Evolutionary conservation across 2,113 vertebrate genomes (phyloP), one percentile per base, ranked within the genome.

Genomic region (Chaetodon auriga): DNA sequence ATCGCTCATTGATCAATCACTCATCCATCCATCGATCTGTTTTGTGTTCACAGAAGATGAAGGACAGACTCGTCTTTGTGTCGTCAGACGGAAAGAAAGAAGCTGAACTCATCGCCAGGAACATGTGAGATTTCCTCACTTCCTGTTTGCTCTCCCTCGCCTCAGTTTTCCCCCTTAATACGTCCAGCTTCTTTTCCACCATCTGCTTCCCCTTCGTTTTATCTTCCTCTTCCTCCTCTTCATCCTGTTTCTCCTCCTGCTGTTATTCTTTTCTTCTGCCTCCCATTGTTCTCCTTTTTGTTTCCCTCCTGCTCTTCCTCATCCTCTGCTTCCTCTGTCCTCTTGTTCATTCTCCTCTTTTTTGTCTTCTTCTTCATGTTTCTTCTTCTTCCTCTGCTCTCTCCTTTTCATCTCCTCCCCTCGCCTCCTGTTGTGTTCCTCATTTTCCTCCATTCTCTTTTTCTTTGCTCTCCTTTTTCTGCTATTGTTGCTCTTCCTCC

Each of bases 81-180:
- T 81, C 84, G 1, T 82, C 84, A 23, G 75, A 58, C 54, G 83
- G 78, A 36, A 71, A 68, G 7, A 35, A n/a, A 23, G 79, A 86
- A 0, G 79, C 84, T 2, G 62, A 68, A 5, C 38, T 63, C 62
- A 51, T 78, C 41, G 79, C 84, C 13, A 15, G 58, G 57, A 81
- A 69, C 25, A 0, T 79, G 84, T 79, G 0, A 65, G 49, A 55
- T 15, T 77, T 25, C 7, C 36, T 36, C 3, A 63, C n/a, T 19
- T 65, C 55, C 12, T 60, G 12, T 53, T 41, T 60, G 25, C 21
- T 54, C 19, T n/a, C 5, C 21, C 1, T 18, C 6, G 30, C 2
- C 11, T n/a, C 2, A 1, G 45, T 6, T 10, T 25, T 13, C n/a
- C 5, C 1, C 1, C n/a, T n/a, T n/a, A n/a, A n/a, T n/a, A n/a